Evolutionary conservation across 2,888 invertebrate genomes (phyloP).

Genomic region (Tuberolachnus salignus): DNA sequence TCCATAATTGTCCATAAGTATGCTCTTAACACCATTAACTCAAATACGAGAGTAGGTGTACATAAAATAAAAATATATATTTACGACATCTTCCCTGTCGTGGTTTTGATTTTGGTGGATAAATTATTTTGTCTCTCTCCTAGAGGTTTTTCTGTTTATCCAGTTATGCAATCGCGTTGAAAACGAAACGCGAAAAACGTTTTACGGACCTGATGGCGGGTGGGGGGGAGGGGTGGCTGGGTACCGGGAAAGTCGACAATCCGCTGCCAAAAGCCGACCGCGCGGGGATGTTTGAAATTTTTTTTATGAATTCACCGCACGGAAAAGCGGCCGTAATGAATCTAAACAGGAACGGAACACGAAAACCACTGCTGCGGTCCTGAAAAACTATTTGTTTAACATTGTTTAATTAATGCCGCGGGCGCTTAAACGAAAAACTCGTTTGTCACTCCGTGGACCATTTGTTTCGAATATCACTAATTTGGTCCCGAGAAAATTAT

Average conservation of each 20-base stretch:
- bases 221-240: neutral
- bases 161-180: neutral
- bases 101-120: no score
- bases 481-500: slow-evolving; percentile 11
- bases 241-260: neutral
- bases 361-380: neutral
- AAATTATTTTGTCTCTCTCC: neutral
- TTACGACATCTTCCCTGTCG: no score
- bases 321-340: neutral
- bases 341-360: neutral
- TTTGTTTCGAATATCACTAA: slow-evolving; percentile 1
- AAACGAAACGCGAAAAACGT: neutral
- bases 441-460: slow-evolving; percentile 11
- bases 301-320: neutral
- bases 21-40: no score
- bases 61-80: neutral
- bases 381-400: slow-evolving; percentile 30
- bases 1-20: no score
- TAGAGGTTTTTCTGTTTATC: neutral
- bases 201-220: no score
- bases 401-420: slow-evolving; percentile 32
- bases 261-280: neutral
- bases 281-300: neutral
- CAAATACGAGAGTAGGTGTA: neutral
- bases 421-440: neutral